Conservation (phyloP, 1,140 invertebrate genomes). For the Adoxophyes honmai region DNA sequence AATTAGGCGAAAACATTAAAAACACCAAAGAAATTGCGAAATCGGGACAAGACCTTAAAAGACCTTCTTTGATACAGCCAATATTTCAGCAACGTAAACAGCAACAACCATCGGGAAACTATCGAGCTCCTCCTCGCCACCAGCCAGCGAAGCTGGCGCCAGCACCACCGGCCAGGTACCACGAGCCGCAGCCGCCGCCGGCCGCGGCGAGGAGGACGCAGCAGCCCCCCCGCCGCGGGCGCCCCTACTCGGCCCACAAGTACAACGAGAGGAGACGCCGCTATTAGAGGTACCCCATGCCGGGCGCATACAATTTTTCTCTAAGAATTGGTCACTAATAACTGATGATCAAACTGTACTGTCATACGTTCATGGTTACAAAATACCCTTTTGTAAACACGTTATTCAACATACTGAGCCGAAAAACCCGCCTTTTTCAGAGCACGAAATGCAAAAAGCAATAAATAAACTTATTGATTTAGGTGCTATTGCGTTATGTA, state of each 20-base stretch:
- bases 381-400: slow-evolving; percentile 4
- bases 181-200: not conserved
- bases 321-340: slow-evolving; percentile 14
- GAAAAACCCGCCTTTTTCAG: slow-evolving; percentile 10
- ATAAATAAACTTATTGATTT: slow-evolving; percentile 9
- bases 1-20: slow-evolving; percentile 18
- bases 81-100: not conserved
- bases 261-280: not conserved
- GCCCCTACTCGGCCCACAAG: not conserved
- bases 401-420: slow-evolving; percentile 8
- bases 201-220: slow-evolving; percentile 16
- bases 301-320: slow-evolving; percentile 15
- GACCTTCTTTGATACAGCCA: not conserved
- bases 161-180: slow-evolving; percentile 3
- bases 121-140: slow-evolving; percentile 17
- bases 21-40: slow-evolving; percentile 14
- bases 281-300: slow-evolving; percentile 21
- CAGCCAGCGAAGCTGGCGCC: not conserved
- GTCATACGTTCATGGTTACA: slow-evolving; percentile 14
- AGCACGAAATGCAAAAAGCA: not conserved
- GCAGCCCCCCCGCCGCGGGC: not conserved
- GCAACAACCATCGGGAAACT: slow-evolving; percentile 15
- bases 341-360: slow-evolving; percentile 11
- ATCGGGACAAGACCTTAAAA: slow-evolving; percentile 19
- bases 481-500: slow-evolving; percentile 16